phyloP scores from a whole-genome alignment of 2,113 vertebrate species.

The Campylorhamphus procurvoides region DNA sequence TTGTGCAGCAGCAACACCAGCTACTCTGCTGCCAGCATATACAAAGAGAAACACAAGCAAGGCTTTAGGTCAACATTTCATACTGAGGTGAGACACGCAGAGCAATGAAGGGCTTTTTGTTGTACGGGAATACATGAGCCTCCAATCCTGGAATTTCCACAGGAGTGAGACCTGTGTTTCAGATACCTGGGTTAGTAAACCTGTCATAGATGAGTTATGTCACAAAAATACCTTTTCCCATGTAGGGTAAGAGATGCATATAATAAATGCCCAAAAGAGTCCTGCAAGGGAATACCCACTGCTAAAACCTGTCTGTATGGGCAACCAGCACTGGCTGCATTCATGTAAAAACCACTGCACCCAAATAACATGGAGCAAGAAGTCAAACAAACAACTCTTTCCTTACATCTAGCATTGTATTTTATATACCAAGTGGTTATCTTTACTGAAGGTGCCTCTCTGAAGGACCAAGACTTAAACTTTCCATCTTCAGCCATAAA shows the following conservation, averaged over 20 bases:
- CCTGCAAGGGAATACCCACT: background rate
- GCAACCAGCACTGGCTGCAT: background rate
- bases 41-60: background rate
- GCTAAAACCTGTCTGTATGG: background rate
- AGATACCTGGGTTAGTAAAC: background rate
- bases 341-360: background rate
- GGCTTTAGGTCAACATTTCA: slow-evolving; percentile 9
- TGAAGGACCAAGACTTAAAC: background rate
- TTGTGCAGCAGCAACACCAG: background rate
- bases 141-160: background rate
- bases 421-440: background rate
- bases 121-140: background rate
- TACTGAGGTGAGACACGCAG: background rate
- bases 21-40: background rate
- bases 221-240: background rate
- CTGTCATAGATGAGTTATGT: background rate
- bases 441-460: background rate
- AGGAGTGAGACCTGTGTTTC: background rate
- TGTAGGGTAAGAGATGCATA: background rate
- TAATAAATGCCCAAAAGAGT: background rate
- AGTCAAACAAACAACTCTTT: background rate
- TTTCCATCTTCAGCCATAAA: background rate
- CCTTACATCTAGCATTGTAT: background rate
- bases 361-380: background rate
- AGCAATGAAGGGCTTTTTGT: background rate